Conservation (phyloP, 2,888 invertebrate genomes). For the Lydus trimaculatus region DNA sequence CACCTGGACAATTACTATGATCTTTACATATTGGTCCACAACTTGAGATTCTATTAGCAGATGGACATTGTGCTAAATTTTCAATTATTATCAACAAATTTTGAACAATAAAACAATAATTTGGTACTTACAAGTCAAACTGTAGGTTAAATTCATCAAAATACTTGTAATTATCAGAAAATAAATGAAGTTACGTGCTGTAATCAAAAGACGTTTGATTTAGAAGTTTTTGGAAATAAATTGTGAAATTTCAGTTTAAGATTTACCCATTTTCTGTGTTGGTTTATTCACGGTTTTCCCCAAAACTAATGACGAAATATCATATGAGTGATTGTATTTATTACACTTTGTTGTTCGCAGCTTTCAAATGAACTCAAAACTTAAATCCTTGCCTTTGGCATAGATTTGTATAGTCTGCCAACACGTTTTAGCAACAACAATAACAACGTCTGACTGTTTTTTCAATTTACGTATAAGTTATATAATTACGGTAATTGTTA, state of each 20-base stretch:
- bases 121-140: background rate
- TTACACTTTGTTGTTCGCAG: constrained; percentile 6
- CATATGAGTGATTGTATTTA: background rate
- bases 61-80: constrained; percentile 65
- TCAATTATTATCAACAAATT: too few species aligned
- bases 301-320: background rate
- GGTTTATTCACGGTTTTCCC: too few species aligned
- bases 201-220: background rate
- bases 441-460: background rate
- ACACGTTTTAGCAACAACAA: background rate
- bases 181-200: constrained; percentile 8
- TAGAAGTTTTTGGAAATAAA: background rate
- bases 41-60: constrained; percentile 68
- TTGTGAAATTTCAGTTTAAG: background rate
- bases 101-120: constrained; percentile 14
- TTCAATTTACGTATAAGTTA: background rate
- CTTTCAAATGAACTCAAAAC: constrained; percentile 7
- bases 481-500: background rate
- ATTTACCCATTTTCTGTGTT: background rate
- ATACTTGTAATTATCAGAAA: background rate
- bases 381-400: constrained; percentile 21
- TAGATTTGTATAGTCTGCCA: constrained; percentile 6
- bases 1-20: constrained; percentile 71
- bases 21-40: constrained; percentile 75
- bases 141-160: constrained; percentile 9